Evolutionary conservation across 2,113 vertebrate genomes (phyloP).

Genomic region (Tenrec ecaudatus): DNA sequence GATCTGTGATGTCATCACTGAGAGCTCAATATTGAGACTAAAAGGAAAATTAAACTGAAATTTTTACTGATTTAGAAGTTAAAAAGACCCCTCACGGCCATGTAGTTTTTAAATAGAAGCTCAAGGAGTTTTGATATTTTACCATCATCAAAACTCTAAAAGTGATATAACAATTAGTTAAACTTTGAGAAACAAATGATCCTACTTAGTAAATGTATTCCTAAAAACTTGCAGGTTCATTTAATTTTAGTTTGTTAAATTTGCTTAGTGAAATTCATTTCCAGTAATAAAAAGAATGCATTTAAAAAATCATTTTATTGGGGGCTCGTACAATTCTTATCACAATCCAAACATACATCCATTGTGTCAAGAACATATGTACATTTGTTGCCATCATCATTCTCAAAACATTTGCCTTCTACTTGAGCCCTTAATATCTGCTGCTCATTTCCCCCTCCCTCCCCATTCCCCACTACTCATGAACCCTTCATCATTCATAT

Average conservation of each 20-base stretch:
- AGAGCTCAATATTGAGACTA: slow-evolving; percentile 1
- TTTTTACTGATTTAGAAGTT: slow-evolving; percentile 54
- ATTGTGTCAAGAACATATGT: too few species aligned
- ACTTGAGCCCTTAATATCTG: too few species aligned
- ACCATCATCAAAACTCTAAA: neutral
- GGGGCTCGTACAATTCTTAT: too few species aligned
- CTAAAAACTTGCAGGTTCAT: slow-evolving; percentile 22
- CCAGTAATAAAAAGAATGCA: neutral
- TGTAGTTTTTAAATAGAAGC: slow-evolving; percentile 49
- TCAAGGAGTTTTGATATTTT: slow-evolving; percentile 23
- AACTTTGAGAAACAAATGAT: slow-evolving; percentile 18
- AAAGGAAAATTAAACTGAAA: slow-evolving; percentile 49
- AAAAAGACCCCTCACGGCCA: slow-evolving; percentile 6
- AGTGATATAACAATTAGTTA: slow-evolving; percentile 34
- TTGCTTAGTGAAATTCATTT: slow-evolving; percentile 44
- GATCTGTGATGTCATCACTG: slow-evolving; percentile 7
- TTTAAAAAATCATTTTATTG: too few species aligned
- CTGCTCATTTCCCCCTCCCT: too few species aligned
- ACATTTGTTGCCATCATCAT: too few species aligned
- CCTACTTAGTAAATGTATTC: slow-evolving; percentile 22
- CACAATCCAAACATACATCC: too few species aligned
- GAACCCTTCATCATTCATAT: too few species aligned
- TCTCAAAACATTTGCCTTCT: too few species aligned
- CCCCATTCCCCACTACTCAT: too few species aligned
- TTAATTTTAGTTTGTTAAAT: slow-evolving; percentile 38